phyloP scores from a whole-genome alignment of 2,797 vertebrate species.

The Botia kubotai region DNA sequence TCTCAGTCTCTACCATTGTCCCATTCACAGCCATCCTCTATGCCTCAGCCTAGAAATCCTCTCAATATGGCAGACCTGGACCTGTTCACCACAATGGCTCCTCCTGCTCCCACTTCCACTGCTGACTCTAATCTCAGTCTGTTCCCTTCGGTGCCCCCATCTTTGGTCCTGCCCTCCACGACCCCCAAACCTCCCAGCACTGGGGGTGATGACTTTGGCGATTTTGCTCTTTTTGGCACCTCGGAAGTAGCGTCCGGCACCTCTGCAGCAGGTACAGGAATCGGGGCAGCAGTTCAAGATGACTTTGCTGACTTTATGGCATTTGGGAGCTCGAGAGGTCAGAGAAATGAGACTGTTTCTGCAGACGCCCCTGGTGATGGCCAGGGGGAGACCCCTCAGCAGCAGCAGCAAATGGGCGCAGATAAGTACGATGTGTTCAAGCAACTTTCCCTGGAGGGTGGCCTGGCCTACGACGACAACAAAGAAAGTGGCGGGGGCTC shows the following conservation, averaged over 20 bases:
- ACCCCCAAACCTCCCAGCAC: constrained; percentile 76
- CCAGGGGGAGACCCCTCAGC: constrained; percentile 54
- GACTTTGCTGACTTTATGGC: constrained; percentile 99
- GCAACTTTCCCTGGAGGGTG: constrained; percentile 89
- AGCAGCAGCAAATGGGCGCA: constrained; percentile 67
- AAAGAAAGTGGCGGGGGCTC: constrained; percentile 83
- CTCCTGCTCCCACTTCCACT: constrained; percentile 64
- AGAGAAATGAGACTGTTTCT: constrained; percentile 63
- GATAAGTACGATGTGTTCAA: constrained; percentile 94
- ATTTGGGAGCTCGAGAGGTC: constrained; percentile 83
- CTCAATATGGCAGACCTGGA: constrained; percentile 92
- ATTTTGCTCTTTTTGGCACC: constrained; percentile 91
- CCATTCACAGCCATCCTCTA: constrained; percentile 78
- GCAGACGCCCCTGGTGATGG: constrained; percentile 1
- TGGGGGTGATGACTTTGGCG: constrained; percentile 89
- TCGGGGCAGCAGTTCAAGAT: constrained; percentile 75
- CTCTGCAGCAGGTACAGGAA: constrained; percentile 26
- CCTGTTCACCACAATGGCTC: constrained; percentile 86
- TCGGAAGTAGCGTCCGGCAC: constrained; percentile 59
- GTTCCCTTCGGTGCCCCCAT: constrained; percentile 72
- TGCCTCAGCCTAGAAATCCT: constrained; percentile 84
- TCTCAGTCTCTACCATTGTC: constrained; percentile 78
- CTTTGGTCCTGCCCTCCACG: constrained; percentile 71
- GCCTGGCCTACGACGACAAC: constrained; percentile 79
- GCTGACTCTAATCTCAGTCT: constrained; percentile 78